These are phyloP conservation scores for Caenorhabditis doughertyi DNA, from an alignment of 2,888 invertebrate species.

Conservation along the genomic window DNA sequence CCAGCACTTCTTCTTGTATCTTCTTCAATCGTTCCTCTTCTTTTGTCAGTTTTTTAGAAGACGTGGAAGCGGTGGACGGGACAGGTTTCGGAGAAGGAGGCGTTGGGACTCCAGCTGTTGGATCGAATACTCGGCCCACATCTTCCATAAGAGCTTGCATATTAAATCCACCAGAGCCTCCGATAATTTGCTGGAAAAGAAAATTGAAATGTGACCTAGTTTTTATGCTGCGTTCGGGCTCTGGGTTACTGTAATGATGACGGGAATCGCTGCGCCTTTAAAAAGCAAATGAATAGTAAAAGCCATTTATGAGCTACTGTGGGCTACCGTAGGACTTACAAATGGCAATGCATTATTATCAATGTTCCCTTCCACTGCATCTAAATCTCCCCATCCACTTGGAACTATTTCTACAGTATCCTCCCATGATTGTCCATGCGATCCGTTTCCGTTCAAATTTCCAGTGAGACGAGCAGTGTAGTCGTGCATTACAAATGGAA, in stretches of 20 bases:
- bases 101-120: neutral
- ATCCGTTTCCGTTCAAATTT: constrained; percentile 2
- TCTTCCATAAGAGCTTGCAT: constrained; percentile 57
- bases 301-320: no score
- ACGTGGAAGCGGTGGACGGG: neutral
- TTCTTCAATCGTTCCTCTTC: constrained; percentile 24
- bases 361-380: neutral
- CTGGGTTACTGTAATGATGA: no score
- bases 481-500: constrained; percentile 65
- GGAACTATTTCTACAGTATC: constrained; percentile 56
- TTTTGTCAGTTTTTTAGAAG: constrained; percentile 1
- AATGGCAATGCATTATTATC: neutral
- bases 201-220: neutral
- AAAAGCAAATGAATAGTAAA: no score
- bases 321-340: no score
- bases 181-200: constrained; percentile 57
- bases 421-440: constrained; percentile 18
- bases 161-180: constrained; percentile 38
- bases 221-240: no score
- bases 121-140: constrained; percentile 49
- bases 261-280: no score
- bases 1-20: constrained; percentile 19
- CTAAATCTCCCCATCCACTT: constrained; percentile 70
- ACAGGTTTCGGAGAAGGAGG: no score
- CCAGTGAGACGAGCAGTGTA: constrained; percentile 54